Evolutionary conservation across 2,797 vertebrate genomes (phyloP).

Genomic region (Molothrus aeneus): DNA sequence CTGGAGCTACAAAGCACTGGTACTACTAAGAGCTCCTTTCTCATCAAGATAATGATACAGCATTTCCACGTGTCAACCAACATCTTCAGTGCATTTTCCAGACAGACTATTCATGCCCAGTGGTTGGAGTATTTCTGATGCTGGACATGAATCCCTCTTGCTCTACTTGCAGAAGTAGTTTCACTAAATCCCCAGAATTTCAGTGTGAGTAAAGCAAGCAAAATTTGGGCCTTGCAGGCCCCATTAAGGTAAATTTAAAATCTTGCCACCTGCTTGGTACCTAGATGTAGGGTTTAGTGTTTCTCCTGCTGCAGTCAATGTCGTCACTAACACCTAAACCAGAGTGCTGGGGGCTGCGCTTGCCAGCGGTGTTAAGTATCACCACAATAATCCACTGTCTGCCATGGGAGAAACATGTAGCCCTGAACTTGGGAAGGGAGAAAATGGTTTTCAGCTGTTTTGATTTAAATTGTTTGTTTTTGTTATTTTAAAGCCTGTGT

Average conservation of each 20-base stretch:
- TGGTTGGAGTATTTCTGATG: background rate
- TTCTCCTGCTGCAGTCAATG: background rate
- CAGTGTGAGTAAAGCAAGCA: background rate
- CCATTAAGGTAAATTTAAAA: background rate
- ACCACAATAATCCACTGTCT: constrained; percentile 10
- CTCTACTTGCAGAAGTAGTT: background rate
- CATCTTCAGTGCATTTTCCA: background rate
- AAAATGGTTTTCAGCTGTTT: constrained; percentile 62
- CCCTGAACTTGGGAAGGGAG: background rate
- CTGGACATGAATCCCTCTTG: background rate
- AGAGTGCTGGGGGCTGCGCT: background rate
- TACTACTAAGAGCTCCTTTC: background rate
- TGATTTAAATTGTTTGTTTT: constrained; percentile 48
- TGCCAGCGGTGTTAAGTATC: background rate
- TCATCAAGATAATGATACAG: background rate
- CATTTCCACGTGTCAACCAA: background rate
- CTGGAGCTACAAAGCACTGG: background rate
- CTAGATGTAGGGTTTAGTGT: background rate
- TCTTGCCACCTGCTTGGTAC: background rate
- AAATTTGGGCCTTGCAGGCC: background rate
- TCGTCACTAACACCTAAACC: constrained; percentile 37
- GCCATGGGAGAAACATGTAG: constrained; percentile 5
- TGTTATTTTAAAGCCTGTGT: constrained; percentile 45
- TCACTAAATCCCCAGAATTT: background rate
- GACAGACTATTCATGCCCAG: background rate